Conservation (phyloP, 2,888 invertebrate species). For the Macrophya alboannulata region DNA sequence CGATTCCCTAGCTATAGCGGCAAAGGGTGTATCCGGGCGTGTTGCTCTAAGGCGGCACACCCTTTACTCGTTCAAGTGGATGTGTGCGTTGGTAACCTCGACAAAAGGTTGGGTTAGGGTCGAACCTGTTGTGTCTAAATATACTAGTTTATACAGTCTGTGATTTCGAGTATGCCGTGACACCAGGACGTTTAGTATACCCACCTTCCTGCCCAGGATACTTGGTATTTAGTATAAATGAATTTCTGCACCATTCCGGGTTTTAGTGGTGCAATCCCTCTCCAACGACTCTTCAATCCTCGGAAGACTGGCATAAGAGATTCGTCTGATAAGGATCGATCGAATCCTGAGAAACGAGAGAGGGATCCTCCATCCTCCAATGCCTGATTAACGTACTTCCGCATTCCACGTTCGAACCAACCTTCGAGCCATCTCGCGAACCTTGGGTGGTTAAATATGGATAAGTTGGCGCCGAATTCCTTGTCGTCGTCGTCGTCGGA, state of each 20-base stretch:
- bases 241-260: neutral
- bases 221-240: slow-evolving; percentile 5
- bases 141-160: slow-evolving; percentile 31
- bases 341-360: slow-evolving; percentile 2
- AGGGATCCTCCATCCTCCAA: neutral
- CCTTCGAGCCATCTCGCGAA: neutral
- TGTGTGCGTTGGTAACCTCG: slow-evolving; percentile 38
- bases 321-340: neutral
- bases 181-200: slow-evolving; percentile 3
- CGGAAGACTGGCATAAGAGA: neutral
- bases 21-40: slow-evolving; percentile 43
- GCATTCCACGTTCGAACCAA: slow-evolving; percentile 34
- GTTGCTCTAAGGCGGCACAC: slow-evolving; percentile 37
- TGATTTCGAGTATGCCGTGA: slow-evolving; percentile 39
- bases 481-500: slow-evolving; percentile 27
- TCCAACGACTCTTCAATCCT: neutral
- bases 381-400: slow-evolving; percentile 20
- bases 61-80: slow-evolving; percentile 40
- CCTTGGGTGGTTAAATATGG: slow-evolving; percentile 20
- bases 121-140: slow-evolving; percentile 43
- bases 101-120: slow-evolving; percentile 35
- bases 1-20: slow-evolving; percentile 1
- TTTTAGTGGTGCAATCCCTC: neutral
- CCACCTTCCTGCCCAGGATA: neutral
- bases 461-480: slow-evolving; percentile 37